Conservation (phyloP, 2,888 invertebrate genomes). For the Melinopterus prodromus region DNA sequence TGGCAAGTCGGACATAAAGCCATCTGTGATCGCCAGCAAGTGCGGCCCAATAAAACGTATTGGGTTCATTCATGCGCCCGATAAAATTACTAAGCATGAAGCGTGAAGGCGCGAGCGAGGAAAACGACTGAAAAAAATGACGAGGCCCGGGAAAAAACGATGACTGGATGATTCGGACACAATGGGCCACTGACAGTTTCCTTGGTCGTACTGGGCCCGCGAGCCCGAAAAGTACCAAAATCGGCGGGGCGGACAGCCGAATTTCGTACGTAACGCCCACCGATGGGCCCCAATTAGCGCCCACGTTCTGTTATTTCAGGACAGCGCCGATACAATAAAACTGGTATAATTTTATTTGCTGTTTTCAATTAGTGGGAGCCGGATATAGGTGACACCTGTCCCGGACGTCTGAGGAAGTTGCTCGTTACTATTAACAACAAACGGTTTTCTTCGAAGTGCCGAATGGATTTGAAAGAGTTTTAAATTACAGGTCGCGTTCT, state of each 20-base stretch:
- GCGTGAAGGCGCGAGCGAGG: conserved; percentile 27
- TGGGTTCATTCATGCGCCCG: conserved; percentile 37
- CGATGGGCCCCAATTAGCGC: conserved; percentile 55
- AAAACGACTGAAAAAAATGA: not conserved
- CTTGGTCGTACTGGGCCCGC: conserved; percentile 48
- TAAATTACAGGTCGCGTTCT: not conserved
- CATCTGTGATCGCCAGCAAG: not conserved
- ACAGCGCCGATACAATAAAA: conserved; percentile 43
- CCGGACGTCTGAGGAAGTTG: conserved; percentile 42
- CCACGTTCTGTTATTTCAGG: conserved; percentile 52
- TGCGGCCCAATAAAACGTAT: conserved; percentile 33
- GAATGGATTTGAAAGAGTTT: not conserved
- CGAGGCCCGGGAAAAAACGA: conserved; percentile 34
- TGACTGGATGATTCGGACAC: conserved; percentile 51
- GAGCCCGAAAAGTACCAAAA: conserved; percentile 34
- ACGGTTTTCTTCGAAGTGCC: not conserved
- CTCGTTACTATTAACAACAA: conserved; percentile 42
- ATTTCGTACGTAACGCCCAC: not conserved
- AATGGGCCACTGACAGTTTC: conserved; percentile 49
- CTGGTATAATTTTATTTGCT: conserved; percentile 54
- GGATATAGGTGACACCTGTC: conserved; percentile 56
- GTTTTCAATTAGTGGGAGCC: conserved; percentile 50
- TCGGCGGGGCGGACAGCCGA: not conserved
- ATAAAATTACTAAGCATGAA: conserved; percentile 38
- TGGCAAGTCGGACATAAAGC: not conserved